Conservation (phyloP, 2,888 invertebrate species). For the Hirtodrosophila alboralis region DNA sequence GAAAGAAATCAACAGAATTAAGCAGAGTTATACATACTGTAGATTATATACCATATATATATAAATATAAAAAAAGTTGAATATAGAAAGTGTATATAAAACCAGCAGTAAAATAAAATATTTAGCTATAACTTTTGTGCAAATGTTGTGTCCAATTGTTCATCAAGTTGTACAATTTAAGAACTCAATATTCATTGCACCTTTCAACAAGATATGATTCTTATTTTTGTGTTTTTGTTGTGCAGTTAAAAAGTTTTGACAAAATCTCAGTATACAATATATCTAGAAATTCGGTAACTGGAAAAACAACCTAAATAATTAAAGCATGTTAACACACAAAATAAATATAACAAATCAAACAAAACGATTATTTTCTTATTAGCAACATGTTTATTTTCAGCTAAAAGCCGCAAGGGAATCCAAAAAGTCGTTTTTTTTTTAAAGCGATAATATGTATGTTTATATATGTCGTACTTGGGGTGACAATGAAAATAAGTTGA, state of each 20-base stretch:
- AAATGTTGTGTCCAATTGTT: slow-evolving; percentile 42
- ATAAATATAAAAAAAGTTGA: slow-evolving; percentile 21
- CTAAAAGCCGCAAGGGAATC: too few species aligned
- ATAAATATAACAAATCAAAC: slow-evolving; percentile 20
- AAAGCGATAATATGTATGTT: too few species aligned
- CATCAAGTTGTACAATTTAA: slow-evolving; percentile 15
- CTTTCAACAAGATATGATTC: slow-evolving; percentile 1
- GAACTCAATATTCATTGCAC: slow-evolving; percentile 7
- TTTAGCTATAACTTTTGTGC: slow-evolving; percentile 22
- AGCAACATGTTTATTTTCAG: not conserved
- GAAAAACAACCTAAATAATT: slow-evolving; percentile 3
- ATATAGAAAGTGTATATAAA: slow-evolving; percentile 20
- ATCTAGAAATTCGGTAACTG: slow-evolving; percentile 1
- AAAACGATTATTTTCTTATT: not conserved
- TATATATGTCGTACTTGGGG: too few species aligned
- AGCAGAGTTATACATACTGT: slow-evolving; percentile 20
- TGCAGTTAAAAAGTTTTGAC: not conserved
- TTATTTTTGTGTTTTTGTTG: slow-evolving; percentile 3
- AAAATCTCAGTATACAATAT: slow-evolving; percentile 2
- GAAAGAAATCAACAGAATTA: slow-evolving; percentile 13
- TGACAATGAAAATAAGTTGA: too few species aligned
- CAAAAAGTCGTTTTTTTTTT: too few species aligned
- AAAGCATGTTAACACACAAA: slow-evolving; percentile 16
- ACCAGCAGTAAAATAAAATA: slow-evolving; percentile 18
- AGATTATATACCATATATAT: slow-evolving; percentile 22